A percentile compares a stretch with the other conserved stretches of the same genome.
These are phyloP conservation scores for Trachelus iudaicus DNA, from an alignment of 2,888 invertebrate genomes.

Conservation along the genomic window DNA sequence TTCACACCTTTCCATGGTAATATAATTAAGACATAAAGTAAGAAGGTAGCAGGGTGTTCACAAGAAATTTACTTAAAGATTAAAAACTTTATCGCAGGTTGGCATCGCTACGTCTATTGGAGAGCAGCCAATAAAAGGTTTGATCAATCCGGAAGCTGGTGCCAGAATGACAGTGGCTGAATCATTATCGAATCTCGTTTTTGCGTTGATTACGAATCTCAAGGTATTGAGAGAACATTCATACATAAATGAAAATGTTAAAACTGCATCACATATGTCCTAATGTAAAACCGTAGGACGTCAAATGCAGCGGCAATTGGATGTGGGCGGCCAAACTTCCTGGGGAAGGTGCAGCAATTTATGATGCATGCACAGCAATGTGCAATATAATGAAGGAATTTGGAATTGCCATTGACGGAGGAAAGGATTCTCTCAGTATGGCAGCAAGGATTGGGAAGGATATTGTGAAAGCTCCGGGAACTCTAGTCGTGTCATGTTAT, in stretches of 20 bases:
- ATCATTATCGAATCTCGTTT: slow-evolving; percentile 91
- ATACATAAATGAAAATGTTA: not conserved
- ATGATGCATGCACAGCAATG: slow-evolving; percentile 89
- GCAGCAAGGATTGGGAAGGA: slow-evolving; percentile 84
- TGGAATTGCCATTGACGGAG: slow-evolving; percentile 94
- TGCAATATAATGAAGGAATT: slow-evolving; percentile 84
- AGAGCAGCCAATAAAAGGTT: slow-evolving; percentile 95
- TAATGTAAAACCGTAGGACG: slow-evolving; percentile 72
- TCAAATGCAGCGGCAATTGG: slow-evolving; percentile 99
- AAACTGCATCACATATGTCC: not conserved
- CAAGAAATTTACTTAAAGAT: not conserved
- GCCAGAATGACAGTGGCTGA: slow-evolving; percentile 96
- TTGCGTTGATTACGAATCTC: slow-evolving; percentile 71
- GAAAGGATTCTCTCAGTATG: slow-evolving; percentile 98
- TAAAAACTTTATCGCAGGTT: slow-evolving; percentile 34
- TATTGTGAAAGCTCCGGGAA: slow-evolving; percentile 83
- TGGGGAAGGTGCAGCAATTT: slow-evolving; percentile 90
- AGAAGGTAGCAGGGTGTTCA: not conserved
- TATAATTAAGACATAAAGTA: slow-evolving; percentile 27
- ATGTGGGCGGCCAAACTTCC: slow-evolving; percentile 99
- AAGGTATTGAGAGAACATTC: slow-evolving; percentile 61
- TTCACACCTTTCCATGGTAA: slow-evolving; percentile 81
- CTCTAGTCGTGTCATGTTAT: slow-evolving; percentile 95
- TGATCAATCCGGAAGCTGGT: slow-evolving; percentile 85
- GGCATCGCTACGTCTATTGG: slow-evolving; percentile 97